These are phyloP conservation scores for Origma solitaria DNA, from an alignment of 2,113 vertebrate genomes.

Conservation along the genomic window DNA sequence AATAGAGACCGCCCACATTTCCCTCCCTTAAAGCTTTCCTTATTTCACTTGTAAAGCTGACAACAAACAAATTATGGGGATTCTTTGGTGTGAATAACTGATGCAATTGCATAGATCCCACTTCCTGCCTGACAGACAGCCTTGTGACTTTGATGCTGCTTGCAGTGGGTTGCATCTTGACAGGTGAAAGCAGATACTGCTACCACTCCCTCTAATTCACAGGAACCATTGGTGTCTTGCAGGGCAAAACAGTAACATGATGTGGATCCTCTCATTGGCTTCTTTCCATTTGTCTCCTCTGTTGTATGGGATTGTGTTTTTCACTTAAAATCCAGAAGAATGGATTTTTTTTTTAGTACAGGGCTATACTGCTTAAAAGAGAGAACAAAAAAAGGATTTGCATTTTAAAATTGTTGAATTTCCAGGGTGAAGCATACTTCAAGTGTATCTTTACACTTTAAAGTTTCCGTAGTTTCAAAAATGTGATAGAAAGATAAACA, in stretches of 20 bases:
- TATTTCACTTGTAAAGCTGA: background rate
- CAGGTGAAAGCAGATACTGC: background rate
- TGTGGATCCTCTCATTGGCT: background rate
- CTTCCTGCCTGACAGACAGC: conserved; percentile 8
- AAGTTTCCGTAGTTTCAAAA: background rate
- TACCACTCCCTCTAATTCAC: background rate
- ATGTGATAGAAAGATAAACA: conserved; percentile 26
- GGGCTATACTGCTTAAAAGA: background rate
- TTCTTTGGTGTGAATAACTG: conserved; percentile 8
- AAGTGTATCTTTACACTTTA: background rate
- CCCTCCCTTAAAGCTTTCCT: background rate
- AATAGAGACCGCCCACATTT: fast-evolving
- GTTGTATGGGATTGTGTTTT: background rate
- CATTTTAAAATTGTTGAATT: background rate
- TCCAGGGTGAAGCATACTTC: background rate
- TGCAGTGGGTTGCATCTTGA: background rate
- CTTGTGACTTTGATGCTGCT: background rate
- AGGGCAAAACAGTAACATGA: background rate
- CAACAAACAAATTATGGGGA: background rate
- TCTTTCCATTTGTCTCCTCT: background rate
- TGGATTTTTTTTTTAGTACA: background rate
- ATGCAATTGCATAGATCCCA: background rate
- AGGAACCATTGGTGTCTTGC: background rate
- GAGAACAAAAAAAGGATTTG: background rate
- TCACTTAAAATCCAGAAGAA: background rate